phyloP scores from a whole-genome alignment of 2,888 invertebrate genomes.

The Drosophila kuntzei region DNA sequence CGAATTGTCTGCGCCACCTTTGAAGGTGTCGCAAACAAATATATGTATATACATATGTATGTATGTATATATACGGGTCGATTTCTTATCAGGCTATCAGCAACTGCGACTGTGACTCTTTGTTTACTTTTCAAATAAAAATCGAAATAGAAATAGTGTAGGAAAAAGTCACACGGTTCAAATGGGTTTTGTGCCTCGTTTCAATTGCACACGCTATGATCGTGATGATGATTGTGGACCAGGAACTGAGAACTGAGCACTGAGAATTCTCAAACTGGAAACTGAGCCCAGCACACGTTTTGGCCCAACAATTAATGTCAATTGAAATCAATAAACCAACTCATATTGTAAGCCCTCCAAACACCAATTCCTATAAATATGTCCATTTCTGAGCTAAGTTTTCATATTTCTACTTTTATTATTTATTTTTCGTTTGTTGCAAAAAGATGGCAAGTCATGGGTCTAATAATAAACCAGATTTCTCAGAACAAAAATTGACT shows the following conservation, averaged over 20 bases:
- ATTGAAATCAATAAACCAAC: slow-evolving; percentile 72
- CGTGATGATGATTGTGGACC: slow-evolving; percentile 46
- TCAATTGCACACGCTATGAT: slow-evolving; percentile 38
- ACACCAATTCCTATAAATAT: slow-evolving; percentile 5
- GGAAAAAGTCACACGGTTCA: slow-evolving; percentile 22
- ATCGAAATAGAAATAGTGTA: slow-evolving; percentile 17
- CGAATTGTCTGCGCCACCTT: slow-evolving; percentile 32
- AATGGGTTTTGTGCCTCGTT: slow-evolving; percentile 13
- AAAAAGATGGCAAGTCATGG: slow-evolving; percentile 45
- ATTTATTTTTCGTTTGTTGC: neutral
- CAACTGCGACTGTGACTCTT: slow-evolving; percentile 31
- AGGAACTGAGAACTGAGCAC: slow-evolving; percentile 13
- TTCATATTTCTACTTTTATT: slow-evolving; percentile 12
- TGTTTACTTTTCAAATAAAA: slow-evolving; percentile 39
- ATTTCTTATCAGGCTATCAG: slow-evolving; percentile 31
- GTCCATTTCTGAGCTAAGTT: slow-evolving; percentile 20
- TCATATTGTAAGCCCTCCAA: slow-evolving; percentile 52
- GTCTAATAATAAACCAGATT: slow-evolving; percentile 65
- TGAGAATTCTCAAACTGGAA: neutral
- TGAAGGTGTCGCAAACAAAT: slow-evolving; percentile 63
- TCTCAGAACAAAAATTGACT: slow-evolving; percentile 55
- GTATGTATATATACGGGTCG: neutral
- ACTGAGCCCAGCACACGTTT: slow-evolving; percentile 13
- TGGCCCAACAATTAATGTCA: slow-evolving; percentile 58
- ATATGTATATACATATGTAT: slow-evolving; percentile 2